Evolutionary conservation across 2,888 invertebrate genomes (phyloP).

Genomic region (Lordiphosa andalusiaca): DNA sequence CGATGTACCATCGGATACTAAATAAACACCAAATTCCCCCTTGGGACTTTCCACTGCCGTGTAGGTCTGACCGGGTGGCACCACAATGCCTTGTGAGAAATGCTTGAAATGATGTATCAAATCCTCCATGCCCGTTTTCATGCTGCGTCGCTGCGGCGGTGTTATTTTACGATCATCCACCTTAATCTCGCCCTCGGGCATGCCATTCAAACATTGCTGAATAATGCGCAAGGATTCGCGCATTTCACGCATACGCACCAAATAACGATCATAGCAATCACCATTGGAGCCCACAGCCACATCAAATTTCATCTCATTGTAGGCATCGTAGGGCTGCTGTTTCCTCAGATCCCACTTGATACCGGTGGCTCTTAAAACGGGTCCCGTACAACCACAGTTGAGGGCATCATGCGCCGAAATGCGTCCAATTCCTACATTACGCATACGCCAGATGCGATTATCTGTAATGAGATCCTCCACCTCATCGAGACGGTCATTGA

Average conservation of each 20-base stretch:
- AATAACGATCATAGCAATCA: slow-evolving; percentile 91
- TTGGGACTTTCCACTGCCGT: slow-evolving; percentile 91
- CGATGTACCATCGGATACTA: slow-evolving; percentile 91
- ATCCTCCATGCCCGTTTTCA: slow-evolving; percentile 94
- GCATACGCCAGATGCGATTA: slow-evolving; percentile 87
- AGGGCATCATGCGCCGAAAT: slow-evolving; percentile 89
- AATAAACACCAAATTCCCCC: slow-evolving; percentile 92
- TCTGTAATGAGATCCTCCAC: slow-evolving; percentile 88
- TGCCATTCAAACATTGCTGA: slow-evolving; percentile 89
- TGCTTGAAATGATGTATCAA: slow-evolving; percentile 95
- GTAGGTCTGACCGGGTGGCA: slow-evolving; percentile 92
- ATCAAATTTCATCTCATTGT: slow-evolving; percentile 91
- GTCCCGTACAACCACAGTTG: slow-evolving; percentile 86
- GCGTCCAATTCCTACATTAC: slow-evolving; percentile 88
- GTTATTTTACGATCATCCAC: slow-evolving; percentile 90
- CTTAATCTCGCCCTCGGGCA: slow-evolving; percentile 89
- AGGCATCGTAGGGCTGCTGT: slow-evolving; percentile 90
- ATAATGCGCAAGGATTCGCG: slow-evolving; percentile 89
- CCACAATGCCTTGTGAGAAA: slow-evolving; percentile 89
- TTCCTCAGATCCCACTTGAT: slow-evolving; percentile 94
- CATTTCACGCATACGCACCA: slow-evolving; percentile 86
- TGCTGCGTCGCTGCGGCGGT: slow-evolving; percentile 87
- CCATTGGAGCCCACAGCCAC: slow-evolving; percentile 90
- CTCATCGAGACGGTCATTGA: slow-evolving; percentile 90
- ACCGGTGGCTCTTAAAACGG: slow-evolving; percentile 90